Percentiles rank a stretch among this genome's conserved stretches.
Evolutionary conservation across 2,113 vertebrate species (phyloP).

Genomic region (Acrocephalus arundinaceus): DNA sequence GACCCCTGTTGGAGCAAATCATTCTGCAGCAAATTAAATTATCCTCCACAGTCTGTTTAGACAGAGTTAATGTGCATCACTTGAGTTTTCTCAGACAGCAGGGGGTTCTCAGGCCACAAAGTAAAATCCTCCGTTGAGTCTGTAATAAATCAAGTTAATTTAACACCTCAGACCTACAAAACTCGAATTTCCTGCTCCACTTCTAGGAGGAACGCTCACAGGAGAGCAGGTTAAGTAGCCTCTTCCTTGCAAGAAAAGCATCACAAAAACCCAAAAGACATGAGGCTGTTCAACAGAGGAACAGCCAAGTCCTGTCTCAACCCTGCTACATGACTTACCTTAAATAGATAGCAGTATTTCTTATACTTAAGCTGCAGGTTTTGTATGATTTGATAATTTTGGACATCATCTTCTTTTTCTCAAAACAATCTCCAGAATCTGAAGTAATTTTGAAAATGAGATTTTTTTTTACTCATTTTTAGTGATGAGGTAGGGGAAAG

Average conservation of each 20-base stretch:
- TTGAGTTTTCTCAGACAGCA: not conserved
- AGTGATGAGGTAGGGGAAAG: not conserved
- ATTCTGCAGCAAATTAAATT: slow-evolving; percentile 17
- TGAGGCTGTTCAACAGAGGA: not conserved
- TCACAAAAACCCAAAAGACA: not conserved
- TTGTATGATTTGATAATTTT: not conserved
- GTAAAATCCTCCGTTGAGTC: not conserved
- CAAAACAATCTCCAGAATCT: not conserved
- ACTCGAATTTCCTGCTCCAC: not conserved
- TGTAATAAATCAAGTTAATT: slow-evolving; percentile 18
- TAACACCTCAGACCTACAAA: slow-evolving; percentile 10
- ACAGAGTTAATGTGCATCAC: not conserved
- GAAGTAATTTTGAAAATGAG: not conserved
- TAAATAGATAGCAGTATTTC: not conserved
- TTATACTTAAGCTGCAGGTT: not conserved
- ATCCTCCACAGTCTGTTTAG: not conserved
- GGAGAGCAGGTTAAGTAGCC: not conserved
- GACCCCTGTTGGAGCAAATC: not conserved
- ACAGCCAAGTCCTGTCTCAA: not conserved
- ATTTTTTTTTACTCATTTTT: not conserved
- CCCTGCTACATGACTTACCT: not conserved
- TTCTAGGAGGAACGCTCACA: slow-evolving; percentile 4
- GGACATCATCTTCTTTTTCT: not conserved
- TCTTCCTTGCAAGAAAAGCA: not conserved
- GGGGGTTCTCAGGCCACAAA: not conserved